Evolutionary conservation across 2,888 invertebrate genomes (phyloP).

Genomic region (Crocallis elinguaria): DNA sequence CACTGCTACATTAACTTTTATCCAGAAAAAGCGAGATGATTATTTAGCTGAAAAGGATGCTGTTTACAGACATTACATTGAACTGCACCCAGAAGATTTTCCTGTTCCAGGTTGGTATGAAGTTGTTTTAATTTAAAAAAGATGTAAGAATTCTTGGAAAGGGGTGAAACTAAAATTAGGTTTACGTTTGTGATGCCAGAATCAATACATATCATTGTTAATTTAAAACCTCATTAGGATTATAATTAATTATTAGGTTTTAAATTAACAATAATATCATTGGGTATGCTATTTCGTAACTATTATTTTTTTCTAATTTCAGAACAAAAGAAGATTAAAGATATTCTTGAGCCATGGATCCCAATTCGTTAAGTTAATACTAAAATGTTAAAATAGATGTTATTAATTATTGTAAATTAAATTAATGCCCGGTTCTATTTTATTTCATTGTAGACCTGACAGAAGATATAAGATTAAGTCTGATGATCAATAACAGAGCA

Average conservation of each 20-base stretch:
- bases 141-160: too few species aligned
- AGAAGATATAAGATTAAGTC: too few species aligned
- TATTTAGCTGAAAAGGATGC: conserved; percentile 90
- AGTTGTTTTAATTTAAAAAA: background rate
- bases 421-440: conserved; percentile 9
- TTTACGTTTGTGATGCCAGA: too few species aligned
- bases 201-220: too few species aligned
- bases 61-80: conserved; percentile 88
- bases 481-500: too few species aligned
- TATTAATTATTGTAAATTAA: conserved; percentile 20
- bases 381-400: conserved; percentile 25
- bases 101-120: conserved; percentile 80
- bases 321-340: conserved; percentile 86
- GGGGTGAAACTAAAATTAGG: too few species aligned
- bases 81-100: conserved; percentile 91
- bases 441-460: background rate
- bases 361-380: conserved; percentile 85
- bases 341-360: conserved; percentile 86
- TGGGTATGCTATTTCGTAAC: too few species aligned
- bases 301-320: conserved; percentile 59
- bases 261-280: too few species aligned
- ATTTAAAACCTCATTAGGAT: too few species aligned
- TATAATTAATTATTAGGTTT: too few species aligned
- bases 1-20: conserved; percentile 56
- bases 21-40: conserved; percentile 79